Conservation (phyloP, 2,888 invertebrate species). For the Herminia tarsipennalis region DNA sequence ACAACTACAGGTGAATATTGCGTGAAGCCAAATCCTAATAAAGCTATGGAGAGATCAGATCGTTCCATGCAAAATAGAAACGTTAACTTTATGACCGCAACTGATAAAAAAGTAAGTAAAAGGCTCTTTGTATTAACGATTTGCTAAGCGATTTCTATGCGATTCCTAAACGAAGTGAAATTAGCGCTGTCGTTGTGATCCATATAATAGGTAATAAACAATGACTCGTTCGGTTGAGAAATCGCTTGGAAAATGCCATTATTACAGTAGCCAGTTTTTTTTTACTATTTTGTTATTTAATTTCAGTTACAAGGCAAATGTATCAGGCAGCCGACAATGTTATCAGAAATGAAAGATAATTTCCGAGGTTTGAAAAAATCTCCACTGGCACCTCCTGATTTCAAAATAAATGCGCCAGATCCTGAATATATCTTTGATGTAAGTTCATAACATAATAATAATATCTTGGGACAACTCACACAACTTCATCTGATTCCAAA, state of each 20-base stretch:
- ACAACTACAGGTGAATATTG: constrained; percentile 76
- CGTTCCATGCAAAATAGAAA: constrained; percentile 72
- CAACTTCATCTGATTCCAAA: too few relatives aligned
- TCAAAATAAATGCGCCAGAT: constrained; percentile 65
- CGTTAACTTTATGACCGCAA: constrained; percentile 74
- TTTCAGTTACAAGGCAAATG: constrained; percentile 68
- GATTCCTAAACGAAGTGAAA: too few relatives aligned
- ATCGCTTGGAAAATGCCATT: too few relatives aligned
- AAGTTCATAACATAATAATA: constrained; percentile 34
- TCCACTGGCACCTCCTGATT: constrained; percentile 62
- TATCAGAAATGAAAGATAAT: constrained; percentile 78
- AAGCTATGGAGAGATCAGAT: constrained; percentile 77
- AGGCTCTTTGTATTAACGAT: too few relatives aligned
- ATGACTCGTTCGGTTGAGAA: too few relatives aligned
- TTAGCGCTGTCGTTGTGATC: too few relatives aligned
- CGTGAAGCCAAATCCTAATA: constrained; percentile 78
- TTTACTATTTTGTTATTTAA: neutral
- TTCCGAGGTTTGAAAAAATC: constrained; percentile 60
- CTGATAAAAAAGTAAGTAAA: constrained; percentile 66
- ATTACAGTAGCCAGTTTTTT: too few relatives aligned
- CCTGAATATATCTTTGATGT: constrained; percentile 77
- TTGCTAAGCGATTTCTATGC: too few relatives aligned
- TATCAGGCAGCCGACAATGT: constrained; percentile 59
- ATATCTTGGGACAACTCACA: neutral
- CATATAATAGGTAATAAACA: too few relatives aligned